Evolutionary conservation across 2,113 vertebrate genomes (phyloP), one percentile per base, ranked within the genome.

Genomic region (Dicrurus megarhynchus): DNA sequence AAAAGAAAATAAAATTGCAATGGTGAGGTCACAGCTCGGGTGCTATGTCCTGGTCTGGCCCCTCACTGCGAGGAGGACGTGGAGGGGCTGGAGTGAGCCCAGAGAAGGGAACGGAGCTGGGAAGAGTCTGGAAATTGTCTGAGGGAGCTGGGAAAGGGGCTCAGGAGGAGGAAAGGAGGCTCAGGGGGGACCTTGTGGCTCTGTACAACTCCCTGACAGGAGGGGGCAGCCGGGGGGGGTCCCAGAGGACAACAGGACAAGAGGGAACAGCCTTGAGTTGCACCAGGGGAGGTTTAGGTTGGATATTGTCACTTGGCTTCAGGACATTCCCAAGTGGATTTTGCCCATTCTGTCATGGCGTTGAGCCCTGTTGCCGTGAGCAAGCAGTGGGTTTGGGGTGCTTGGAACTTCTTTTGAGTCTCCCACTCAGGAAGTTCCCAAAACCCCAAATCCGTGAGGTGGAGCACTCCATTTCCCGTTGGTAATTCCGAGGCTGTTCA

Each of bases 281-380:
- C 3, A 6, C 10, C 42, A 27, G 78, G 41, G 6, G 26, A 7
- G 50, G 50, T 5, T 24, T 12, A 32, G 77, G 42, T 5, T 17
- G 63, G 63, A 17, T 11, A 2, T 2, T 11, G 52, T 84, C 91
- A 65, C 93, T 87, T 57, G 71, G 28, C 75, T 0, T 7, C 30
- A 1, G 75, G 82, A 50, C 22, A 15, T n/a, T 32, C 33, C 70
- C n/a, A 4, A 10, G 56, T 2, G 16, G 27, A 3, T 83, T 69
- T 47, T 50, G 17, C 19, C 67, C 35, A 0, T 22, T 18, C 15
- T 28, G 0, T 13, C 0, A 1, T 9, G 11, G 14, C 0, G 0
- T 16, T 6, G 26, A 14, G 16, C 21, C 24, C 35, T 3, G 23
- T 5, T 39, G 8, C 71, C 3, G 0, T 3, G 8, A 33, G 50